phyloP scores from a whole-genome alignment of 2,797 vertebrate species.

The Ciconia nigra region DNA sequence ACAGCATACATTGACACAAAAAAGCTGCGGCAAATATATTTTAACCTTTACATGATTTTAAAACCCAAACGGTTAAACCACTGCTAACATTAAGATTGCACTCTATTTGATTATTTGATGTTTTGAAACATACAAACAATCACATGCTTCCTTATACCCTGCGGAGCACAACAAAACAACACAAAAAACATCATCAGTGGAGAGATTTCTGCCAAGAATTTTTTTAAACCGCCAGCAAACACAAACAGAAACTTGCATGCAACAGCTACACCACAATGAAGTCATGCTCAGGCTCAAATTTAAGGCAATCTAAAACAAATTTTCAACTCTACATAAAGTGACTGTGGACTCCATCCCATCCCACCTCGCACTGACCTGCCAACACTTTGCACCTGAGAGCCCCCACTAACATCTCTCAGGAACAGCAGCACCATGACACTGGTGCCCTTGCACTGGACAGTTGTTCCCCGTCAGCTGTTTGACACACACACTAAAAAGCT shows the following conservation, averaged over 20 bases:
- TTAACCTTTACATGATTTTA: slow-evolving; percentile 40
- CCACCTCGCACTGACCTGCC: not conserved
- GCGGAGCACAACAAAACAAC: slow-evolving; percentile 69
- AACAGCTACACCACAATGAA: slow-evolving; percentile 8
- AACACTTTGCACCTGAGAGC: not conserved
- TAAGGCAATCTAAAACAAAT: slow-evolving; percentile 1
- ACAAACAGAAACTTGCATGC: slow-evolving; percentile 67
- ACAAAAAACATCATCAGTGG: slow-evolving; percentile 43
- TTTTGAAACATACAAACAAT: slow-evolving; percentile 64
- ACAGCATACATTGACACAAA: slow-evolving; percentile 10
- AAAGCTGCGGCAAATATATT: slow-evolving; percentile 26
- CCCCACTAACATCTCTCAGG: not conserved
- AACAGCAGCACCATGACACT: not conserved
- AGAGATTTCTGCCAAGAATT: slow-evolving; percentile 38
- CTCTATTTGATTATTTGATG: slow-evolving; percentile 44
- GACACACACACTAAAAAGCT: not conserved
- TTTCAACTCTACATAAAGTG: not conserved
- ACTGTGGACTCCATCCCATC: not conserved
- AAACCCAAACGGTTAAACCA: slow-evolving; percentile 55
- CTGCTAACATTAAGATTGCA: slow-evolving; percentile 23
- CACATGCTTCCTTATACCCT: slow-evolving; percentile 71
- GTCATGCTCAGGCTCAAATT: not conserved
- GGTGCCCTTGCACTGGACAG: not conserved
- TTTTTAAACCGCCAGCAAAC: slow-evolving; percentile 59
- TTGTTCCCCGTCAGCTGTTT: not conserved